Percentiles rank a stretch among this genome's conserved stretches.
These are phyloP conservation scores for Cetonia aurata DNA, from an alignment of 2,888 invertebrate genomes.

Conservation along the genomic window DNA sequence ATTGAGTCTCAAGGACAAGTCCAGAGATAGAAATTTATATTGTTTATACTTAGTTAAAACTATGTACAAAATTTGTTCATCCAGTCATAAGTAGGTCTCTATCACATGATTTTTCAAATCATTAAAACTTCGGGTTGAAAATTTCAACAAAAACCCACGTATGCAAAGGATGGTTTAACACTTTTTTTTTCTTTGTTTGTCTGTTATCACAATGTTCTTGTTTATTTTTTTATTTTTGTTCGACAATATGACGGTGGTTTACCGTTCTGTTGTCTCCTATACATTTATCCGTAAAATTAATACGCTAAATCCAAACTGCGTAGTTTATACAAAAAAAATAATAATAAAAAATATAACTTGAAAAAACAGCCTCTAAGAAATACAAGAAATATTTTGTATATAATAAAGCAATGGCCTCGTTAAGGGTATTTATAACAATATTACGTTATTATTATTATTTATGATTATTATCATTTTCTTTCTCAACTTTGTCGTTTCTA, in stretches of 20 bases:
- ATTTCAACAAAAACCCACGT: slow-evolving; percentile 13
- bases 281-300: slow-evolving; percentile 33
- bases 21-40: slow-evolving; percentile 31
- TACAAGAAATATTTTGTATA: slow-evolving; percentile 35
- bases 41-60: slow-evolving; percentile 29
- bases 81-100: slow-evolving; percentile 12
- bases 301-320: slow-evolving; percentile 21
- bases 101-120: slow-evolving; percentile 3
- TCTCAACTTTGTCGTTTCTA: neutral
- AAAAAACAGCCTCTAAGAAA: slow-evolving; percentile 39
- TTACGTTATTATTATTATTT: slow-evolving; percentile 36
- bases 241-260: slow-evolving; percentile 26
- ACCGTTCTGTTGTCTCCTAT: slow-evolving; percentile 10
- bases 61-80: slow-evolving; percentile 32
- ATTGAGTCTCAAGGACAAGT: slow-evolving; percentile 11
- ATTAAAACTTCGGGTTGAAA: neutral
- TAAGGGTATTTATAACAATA: slow-evolving; percentile 24
- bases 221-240: slow-evolving; percentile 6
- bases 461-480: slow-evolving; percentile 22
- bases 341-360: slow-evolving; percentile 9
- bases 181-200: slow-evolving; percentile 14
- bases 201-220: slow-evolving; percentile 39
- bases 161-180: slow-evolving; percentile 6
- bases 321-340: slow-evolving; percentile 38
- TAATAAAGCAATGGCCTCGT: slow-evolving; percentile 36